Evolutionary conservation across 2,113 vertebrate species (phyloP).

Genomic region (Scalopus aquaticus): DNA sequence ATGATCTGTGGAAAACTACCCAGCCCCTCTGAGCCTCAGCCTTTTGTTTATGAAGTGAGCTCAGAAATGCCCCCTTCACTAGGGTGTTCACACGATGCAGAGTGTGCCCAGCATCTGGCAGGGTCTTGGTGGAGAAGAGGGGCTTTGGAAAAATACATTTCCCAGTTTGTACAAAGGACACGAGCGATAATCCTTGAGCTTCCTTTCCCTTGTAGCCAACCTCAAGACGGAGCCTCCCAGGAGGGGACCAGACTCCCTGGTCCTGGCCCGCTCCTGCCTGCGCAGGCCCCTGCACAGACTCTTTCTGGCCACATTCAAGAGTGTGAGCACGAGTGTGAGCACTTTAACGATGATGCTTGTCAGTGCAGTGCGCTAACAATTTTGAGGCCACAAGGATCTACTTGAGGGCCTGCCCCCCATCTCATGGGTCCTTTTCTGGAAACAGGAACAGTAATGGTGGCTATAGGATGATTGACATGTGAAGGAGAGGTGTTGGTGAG

Average conservation of each 20-base stretch:
- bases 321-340: constrained; percentile 75
- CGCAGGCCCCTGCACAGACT: constrained; percentile 80
- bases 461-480: fast-evolving
- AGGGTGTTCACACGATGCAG: not conserved
- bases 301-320: constrained; percentile 74
- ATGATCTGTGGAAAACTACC: too few relatives aligned
- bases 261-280: not conserved
- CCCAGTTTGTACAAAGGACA: not conserved
- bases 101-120: not conserved
- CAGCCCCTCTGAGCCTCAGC: not conserved
- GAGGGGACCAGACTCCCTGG: not conserved
- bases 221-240: not conserved
- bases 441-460: not conserved
- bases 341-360: constrained; percentile 85
- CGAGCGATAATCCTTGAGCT: not conserved
- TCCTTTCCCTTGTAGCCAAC: not conserved
- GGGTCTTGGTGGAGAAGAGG: not conserved
- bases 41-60: not conserved
- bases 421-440: constrained; percentile 69
- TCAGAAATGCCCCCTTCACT: too few relatives aligned
- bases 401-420: constrained; percentile 83
- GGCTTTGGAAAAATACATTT: not conserved
- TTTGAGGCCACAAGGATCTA: constrained; percentile 81
- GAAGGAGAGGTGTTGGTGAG: not conserved
- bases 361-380: constrained; percentile 86